Evolutionary conservation across 2,888 invertebrate species (phyloP).

Genomic region (Galerucella pusilla): DNA sequence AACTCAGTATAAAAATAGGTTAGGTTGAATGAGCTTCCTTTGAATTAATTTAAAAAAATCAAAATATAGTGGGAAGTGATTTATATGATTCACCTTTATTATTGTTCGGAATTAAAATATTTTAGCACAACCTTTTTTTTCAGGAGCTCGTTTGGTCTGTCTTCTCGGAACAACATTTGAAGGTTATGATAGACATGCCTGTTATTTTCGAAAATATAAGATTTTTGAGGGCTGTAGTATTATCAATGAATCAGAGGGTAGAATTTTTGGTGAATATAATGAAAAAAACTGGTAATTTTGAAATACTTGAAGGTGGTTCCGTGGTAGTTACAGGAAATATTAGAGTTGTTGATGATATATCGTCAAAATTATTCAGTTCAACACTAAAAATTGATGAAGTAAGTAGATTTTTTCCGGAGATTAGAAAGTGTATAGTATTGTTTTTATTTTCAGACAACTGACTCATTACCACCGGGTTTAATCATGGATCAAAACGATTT

Average conservation of each 20-base stretch:
- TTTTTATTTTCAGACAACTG: neutral
- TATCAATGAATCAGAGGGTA: conserved; percentile 63
- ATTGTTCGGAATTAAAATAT: too few species aligned
- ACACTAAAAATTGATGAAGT: neutral
- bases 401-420: too few species aligned
- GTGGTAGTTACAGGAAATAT: conserved; percentile 77
- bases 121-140: neutral
- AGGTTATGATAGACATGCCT: conserved; percentile 62
- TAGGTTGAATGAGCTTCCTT: too few species aligned
- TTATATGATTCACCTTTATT: too few species aligned
- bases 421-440: conserved; percentile 10
- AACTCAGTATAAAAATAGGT: too few species aligned
- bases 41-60: too few species aligned
- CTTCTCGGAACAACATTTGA: conserved; percentile 63
- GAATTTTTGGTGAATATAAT: conserved; percentile 51
- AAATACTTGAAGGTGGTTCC: conserved; percentile 69
- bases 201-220: conserved; percentile 70
- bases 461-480: neutral
- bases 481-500: conserved; percentile 43
- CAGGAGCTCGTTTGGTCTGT: conserved; percentile 68
- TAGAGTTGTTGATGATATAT: conserved; percentile 68
- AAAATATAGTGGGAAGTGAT: too few species aligned
- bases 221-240: conserved; percentile 69
- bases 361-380: conserved; percentile 21
- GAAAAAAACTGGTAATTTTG: conserved; percentile 52